Evolutionary conservation across 2,113 vertebrate species (phyloP), one percentile per base, ranked within the genome.

Genomic region (Pionites leucogaster): DNA sequence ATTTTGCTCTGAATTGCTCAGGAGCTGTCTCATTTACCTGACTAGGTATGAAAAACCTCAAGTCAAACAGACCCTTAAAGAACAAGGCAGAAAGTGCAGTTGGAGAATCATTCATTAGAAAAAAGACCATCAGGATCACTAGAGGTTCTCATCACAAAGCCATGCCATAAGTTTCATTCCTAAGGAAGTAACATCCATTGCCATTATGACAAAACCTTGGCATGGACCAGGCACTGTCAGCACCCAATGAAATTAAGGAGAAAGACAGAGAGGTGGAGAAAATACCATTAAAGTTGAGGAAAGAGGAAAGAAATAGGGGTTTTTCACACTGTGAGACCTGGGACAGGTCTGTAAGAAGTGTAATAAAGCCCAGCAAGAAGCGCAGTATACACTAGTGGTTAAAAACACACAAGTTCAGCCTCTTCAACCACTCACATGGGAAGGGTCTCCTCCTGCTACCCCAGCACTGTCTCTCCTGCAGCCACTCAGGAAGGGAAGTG

Each of bases 361-460:
- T 15, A 67, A 47, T 10, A 63, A 59, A 89, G 7, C 7, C 20
- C 63, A 70, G 7, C 14, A 76, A 75, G 14, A 62, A 74, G 17
- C 6, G 2, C 46, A 83, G 41, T 5, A 25, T 17, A 42, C 4
- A 16, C 6, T 1, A 53, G 5, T 22, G 8, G 17, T 41, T 74
- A 77, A 41, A 7, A 80, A 13, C 49, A 60, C 15, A 23, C 4
- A 82, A 23, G 4, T 7, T 37, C 46, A 80, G 6, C 23, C 23
- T 57, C 49, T 47, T 47, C 59, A 44, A 12, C 19, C n/a, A 76
- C 79, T 77, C 50, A 88, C 60, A 46, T 39, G 6, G 10, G 2
- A n/a, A 2, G 0, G 2, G 0, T 4, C 14, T 10, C 7, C 24
- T 22, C 2, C 25, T 70, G 31, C 11, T 4, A 17, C 4, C 5